Evolutionary conservation across 1,140 invertebrate species (phyloP).

Genomic region (Hyles euphorbiae): DNA sequence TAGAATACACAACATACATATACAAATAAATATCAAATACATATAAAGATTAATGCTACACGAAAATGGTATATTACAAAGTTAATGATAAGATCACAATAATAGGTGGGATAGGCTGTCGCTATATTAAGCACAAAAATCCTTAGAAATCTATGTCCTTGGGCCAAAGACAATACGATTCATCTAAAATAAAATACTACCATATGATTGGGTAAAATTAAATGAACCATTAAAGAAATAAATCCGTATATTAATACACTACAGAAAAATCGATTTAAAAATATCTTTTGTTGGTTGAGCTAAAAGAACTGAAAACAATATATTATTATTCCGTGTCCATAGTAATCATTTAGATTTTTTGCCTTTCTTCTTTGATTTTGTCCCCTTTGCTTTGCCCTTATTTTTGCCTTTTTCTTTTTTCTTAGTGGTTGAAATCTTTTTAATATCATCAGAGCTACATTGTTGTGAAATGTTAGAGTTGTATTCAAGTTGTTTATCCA

Average conservation of each 20-base stretch:
- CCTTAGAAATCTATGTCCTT: too few relatives aligned
- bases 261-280: neutral
- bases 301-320: neutral
- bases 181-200: too few relatives aligned
- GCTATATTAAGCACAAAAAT: too few relatives aligned
- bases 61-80: too few relatives aligned
- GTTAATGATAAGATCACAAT: too few relatives aligned
- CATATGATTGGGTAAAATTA: too few relatives aligned
- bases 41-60: too few relatives aligned
- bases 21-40: too few relatives aligned
- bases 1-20: too few relatives aligned
- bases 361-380: slow-evolving; percentile 30
- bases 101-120: too few relatives aligned
- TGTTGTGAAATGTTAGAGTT: slow-evolving; percentile 42
- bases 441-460: slow-evolving; percentile 34
- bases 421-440: slow-evolving; percentile 24
- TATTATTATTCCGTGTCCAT: neutral
- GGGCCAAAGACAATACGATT: too few relatives aligned
- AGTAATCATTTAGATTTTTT: slow-evolving; percentile 16
- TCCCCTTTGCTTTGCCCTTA: slow-evolving; percentile 31
- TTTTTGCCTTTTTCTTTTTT: slow-evolving; percentile 33
- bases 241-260: neutral
- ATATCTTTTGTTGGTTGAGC: neutral
- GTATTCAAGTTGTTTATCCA: slow-evolving; percentile 25
- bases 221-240: too few relatives aligned